Base-by-base conservation (phyloP, 1,140 invertebrate species). In the Drosophila sechellia region DNA sequence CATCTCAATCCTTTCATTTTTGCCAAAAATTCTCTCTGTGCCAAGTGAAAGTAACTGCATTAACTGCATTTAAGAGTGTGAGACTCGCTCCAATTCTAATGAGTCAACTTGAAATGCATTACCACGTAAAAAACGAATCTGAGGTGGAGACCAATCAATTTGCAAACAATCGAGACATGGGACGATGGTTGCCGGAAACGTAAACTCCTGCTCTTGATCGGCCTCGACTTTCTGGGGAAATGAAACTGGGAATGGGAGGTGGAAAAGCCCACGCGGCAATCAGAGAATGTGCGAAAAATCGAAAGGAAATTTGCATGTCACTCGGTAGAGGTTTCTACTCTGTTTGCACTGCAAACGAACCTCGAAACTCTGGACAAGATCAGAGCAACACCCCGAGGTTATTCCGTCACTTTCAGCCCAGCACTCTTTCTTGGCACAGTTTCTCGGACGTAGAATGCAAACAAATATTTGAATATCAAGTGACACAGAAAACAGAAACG, bases 251-350 rank as follows among this genome's bases (percentile, higher is more conserved):
- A 64, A 52, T 10, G 22, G 46, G 15, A 31, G 39, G 5, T 68
- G 34, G 11, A 43, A 6, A 43, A 54, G 69, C 69, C 70, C 70
- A 75, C 71, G 79, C 78, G 58, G 50, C 75, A 79, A 76, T 81
- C 83, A 86, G 78, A 81, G 64, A 86, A 86, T 87, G 81, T 86
- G 81, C 52, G 74, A 86, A 81, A 50, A 86, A 77, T 78, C 81
- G 83, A 86, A 87, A 86, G 81, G 83, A 86, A 86, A 86, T 86
- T 71, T 81, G 81, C 81, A 87, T 87, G 83, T 86, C 81, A 86
- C 81, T 85, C 81, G 81, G 73, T 84, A 46, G 81, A 66, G 64
- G 69, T 73, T 55, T 31, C 22, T 50, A 61, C 25, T 49, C 46
- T 64, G 59, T 75, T 75, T 74, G 59, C 70, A 65, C 72, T 65